A percentile compares a stretch with the other conserved stretches of the same genome.
Conservation (phyloP, 2,797 vertebrate genomes). For the Alcedo quadribrachys region DNA sequence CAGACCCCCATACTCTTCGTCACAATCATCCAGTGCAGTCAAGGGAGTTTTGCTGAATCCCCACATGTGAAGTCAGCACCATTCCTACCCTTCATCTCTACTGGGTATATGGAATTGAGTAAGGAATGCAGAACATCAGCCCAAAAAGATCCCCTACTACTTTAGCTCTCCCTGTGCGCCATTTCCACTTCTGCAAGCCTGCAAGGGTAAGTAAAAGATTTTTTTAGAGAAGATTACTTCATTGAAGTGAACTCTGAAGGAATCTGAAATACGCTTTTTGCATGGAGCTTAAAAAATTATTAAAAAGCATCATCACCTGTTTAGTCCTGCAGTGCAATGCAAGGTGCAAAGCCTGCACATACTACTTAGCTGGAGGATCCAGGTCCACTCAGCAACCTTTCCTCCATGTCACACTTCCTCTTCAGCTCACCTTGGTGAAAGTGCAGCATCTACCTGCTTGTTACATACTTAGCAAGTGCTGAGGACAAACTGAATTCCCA, state of each 20-base stretch:
- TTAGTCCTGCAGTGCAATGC: background rate
- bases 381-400: background rate
- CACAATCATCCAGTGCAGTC: background rate
- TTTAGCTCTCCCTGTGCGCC: background rate
- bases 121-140: background rate
- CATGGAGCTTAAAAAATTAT: background rate
- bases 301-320: background rate
- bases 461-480: background rate
- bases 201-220: background rate
- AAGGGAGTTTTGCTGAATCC: background rate
- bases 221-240: background rate
- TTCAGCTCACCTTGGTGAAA: background rate
- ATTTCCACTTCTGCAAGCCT: background rate
- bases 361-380: background rate
- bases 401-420: background rate
- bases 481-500: slow-evolving; percentile 27
- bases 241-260: background rate
- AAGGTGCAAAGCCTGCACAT: background rate
- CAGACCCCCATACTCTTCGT: background rate
- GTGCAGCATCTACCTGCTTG: background rate
- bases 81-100: background rate
- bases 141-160: background rate
- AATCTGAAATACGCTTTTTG: background rate
- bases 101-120: background rate
- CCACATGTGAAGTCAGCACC: background rate